Percentiles rank a stretch among this genome's conserved stretches.
phyloP scores from a whole-genome alignment of 2,888 invertebrate genomes.

The Sphaerophoria rueppellii region DNA sequence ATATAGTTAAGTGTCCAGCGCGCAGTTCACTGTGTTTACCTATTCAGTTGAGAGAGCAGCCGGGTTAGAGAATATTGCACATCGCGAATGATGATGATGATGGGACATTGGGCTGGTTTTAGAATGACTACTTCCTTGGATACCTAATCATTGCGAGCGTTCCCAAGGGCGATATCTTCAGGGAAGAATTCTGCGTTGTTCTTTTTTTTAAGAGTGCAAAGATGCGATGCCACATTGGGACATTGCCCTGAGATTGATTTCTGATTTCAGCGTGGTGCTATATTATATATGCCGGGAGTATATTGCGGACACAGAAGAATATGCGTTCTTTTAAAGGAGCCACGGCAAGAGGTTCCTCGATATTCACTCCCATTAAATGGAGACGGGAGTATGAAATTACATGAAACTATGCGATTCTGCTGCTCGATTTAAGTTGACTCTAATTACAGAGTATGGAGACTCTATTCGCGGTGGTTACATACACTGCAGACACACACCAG shows the following conservation, averaged over 20 bases:
- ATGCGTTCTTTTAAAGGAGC: slow-evolving; percentile 70
- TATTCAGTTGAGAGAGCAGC: slow-evolving; percentile 16
- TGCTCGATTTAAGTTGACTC: slow-evolving; percentile 71
- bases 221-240: slow-evolving; percentile 62
- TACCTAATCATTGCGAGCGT: slow-evolving; percentile 58
- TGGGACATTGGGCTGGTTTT: slow-evolving; percentile 7
- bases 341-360: slow-evolving; percentile 10
- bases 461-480: slow-evolving; percentile 51
- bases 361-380: slow-evolving; percentile 53
- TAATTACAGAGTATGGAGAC: slow-evolving; percentile 69
- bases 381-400: slow-evolving; percentile 67
- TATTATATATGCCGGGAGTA: slow-evolving; percentile 31
- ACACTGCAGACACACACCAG: slow-evolving; percentile 29
- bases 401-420: slow-evolving; percentile 70
- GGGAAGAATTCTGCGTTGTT: slow-evolving; percentile 29
- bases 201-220: neutral
- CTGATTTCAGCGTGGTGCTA: slow-evolving; percentile 52
- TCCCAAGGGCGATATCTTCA: slow-evolving; percentile 51
- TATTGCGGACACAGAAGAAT: slow-evolving; percentile 34
- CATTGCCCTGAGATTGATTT: slow-evolving; percentile 72
- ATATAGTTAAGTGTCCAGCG: slow-evolving; percentile 18
- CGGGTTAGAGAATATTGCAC: slow-evolving; percentile 60
- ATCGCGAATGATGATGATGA: slow-evolving; percentile 36
- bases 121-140: slow-evolving; percentile 61
- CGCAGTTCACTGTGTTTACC: slow-evolving; percentile 24